Evolutionary conservation across 2,888 invertebrate species (phyloP).

Genomic region (Nipponacmea schrenckii): DNA sequence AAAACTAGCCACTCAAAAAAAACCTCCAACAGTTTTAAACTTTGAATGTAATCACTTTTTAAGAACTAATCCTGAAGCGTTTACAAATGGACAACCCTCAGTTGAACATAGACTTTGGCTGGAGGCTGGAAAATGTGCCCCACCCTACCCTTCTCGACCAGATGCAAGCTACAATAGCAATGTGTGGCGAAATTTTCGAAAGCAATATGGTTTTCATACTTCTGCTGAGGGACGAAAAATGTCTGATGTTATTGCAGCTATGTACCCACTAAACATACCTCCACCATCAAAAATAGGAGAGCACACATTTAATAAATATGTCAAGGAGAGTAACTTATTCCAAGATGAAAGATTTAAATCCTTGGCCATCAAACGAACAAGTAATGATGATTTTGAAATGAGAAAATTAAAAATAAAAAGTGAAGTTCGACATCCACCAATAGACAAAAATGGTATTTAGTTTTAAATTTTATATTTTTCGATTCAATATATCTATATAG

Average conservation of each 20-base stretch:
- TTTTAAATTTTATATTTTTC: conserved; percentile 1
- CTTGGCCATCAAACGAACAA: conserved; percentile 54
- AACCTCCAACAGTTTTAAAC: conserved; percentile 54
- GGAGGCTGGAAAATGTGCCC: conserved; percentile 64
- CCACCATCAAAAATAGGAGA: conserved; percentile 62
- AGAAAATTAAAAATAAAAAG: conserved; percentile 53
- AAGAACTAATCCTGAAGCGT: conserved; percentile 46
- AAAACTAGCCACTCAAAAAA: conserved; percentile 45
- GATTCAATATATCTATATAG: too few species aligned
- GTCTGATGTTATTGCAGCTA: conserved; percentile 61
- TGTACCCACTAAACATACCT: conserved; percentile 66
- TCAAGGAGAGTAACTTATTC: conserved; percentile 60
- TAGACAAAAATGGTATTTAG: conserved; percentile 63
- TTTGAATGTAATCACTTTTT: conserved; percentile 64
- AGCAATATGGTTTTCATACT: conserved; percentile 57
- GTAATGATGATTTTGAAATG: conserved; percentile 55
- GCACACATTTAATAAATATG: conserved; percentile 63
- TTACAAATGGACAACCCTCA: conserved; percentile 48
- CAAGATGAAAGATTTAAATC: conserved; percentile 53
- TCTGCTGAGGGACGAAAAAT: conserved; percentile 57
- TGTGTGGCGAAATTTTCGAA: conserved; percentile 66
- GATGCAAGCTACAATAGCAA: conserved; percentile 65
- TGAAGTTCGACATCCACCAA: conserved; percentile 63
- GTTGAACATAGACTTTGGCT: conserved; percentile 63
- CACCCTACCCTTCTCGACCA: conserved; percentile 54